Conservation (phyloP, 64 coral and sea anemone species). For the Catalaphyllia jardinei region DNA sequence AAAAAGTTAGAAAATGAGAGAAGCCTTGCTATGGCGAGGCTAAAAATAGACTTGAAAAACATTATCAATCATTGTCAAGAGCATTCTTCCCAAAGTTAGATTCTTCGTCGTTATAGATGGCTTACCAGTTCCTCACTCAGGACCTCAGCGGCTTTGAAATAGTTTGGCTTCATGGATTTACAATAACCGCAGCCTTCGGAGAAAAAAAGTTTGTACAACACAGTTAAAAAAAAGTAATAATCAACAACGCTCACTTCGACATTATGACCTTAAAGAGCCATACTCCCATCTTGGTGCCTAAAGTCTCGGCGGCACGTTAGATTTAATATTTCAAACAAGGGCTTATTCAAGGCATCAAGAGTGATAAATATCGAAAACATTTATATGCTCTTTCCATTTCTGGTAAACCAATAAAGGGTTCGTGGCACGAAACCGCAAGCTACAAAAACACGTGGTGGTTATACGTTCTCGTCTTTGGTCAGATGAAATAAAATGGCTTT, state of each 20-base stretch:
- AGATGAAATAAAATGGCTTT: too few relatives aligned
- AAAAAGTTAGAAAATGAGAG: background rate
- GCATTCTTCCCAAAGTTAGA: too few relatives aligned
- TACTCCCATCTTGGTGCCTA: too few relatives aligned
- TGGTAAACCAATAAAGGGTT: background rate
- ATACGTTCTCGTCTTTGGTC: too few relatives aligned
- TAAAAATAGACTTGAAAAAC: too few relatives aligned
- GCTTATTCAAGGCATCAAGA: background rate
- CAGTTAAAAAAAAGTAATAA: background rate
- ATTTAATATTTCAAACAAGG: too few relatives aligned
- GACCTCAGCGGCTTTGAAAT: conserved; percentile 77
- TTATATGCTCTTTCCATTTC: background rate
- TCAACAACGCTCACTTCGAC: background rate
- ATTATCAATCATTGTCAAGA: too few relatives aligned
- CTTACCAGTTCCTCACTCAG: conserved; percentile 77
- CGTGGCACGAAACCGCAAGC: too few relatives aligned
- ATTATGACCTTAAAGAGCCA: background rate
- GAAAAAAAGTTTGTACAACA: background rate
- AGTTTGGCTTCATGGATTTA: conserved; percentile 80
- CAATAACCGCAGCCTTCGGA: conserved; percentile 85
- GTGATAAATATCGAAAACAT: background rate
- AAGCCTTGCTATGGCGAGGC: too few relatives aligned
- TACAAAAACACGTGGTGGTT: too few relatives aligned
- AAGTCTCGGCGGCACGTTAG: too few relatives aligned
- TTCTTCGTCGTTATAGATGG: background rate